Conservation (phyloP, 2,888 invertebrate genomes). For the Spodoptera littoralis region DNA sequence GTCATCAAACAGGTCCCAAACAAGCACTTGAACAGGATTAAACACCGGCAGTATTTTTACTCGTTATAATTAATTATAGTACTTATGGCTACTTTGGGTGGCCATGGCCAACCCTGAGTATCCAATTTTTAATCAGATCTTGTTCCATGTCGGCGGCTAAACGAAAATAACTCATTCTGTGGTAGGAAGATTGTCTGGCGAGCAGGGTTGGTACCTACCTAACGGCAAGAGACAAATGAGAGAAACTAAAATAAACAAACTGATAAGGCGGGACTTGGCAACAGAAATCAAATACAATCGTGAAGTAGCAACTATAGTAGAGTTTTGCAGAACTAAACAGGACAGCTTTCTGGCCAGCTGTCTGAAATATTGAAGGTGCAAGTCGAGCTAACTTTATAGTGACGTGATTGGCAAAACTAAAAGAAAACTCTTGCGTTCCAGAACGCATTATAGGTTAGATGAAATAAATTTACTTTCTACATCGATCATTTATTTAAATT, state of each 20-base stretch:
- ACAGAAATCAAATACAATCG: not conserved
- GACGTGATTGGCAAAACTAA: slow-evolving; percentile 6
- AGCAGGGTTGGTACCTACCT: slow-evolving; percentile 4
- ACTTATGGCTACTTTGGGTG: no score
- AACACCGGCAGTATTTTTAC: no score
- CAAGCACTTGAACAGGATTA: not conserved
- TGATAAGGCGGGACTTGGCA: slow-evolving; percentile 13
- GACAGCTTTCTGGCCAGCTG: not conserved
- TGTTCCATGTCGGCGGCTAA: no score
- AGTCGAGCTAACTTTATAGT: not conserved
- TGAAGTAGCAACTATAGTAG: not conserved
- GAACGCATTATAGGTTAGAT: not conserved
- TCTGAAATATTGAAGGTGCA: slow-evolving; percentile 6
- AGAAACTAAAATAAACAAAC: slow-evolving; percentile 13
- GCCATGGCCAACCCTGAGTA: no score
- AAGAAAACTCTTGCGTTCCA: not conserved
- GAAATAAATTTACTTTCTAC: slow-evolving; percentile 11
- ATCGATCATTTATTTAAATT: slow-evolving; percentile 3
- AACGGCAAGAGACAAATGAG: slow-evolving; percentile 4
- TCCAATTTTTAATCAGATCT: no score
- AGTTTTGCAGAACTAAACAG: slow-evolving; percentile 1
- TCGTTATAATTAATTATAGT: no score
- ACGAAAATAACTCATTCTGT: slow-evolving; percentile 1
- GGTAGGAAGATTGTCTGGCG: slow-evolving; percentile 1
- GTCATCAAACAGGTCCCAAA: not conserved